Base-by-base conservation (phyloP, 1,140 invertebrate species). In the Trigoniulus corallinus region DNA sequence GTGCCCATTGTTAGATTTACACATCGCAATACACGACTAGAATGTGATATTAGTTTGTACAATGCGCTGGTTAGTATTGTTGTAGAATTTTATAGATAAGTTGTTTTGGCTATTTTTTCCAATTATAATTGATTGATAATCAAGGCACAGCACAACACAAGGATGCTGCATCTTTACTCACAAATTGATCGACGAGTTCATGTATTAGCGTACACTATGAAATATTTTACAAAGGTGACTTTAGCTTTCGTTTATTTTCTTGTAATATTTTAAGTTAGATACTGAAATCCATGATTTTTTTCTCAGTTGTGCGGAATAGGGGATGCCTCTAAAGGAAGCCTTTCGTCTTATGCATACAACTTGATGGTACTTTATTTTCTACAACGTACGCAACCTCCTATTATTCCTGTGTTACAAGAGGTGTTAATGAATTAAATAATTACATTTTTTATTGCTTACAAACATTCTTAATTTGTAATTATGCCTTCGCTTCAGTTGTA, bases 1-100 rank as follows among this genome's bases (percentile, higher is more conserved):
- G 76, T 79, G n/a, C 77, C 77, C 10, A 79, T 79, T 51, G 67
- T 79, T 2, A 78, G 78, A 60, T 76, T 77, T 60, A 61, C 57
- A 48, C 69, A 75, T 53, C 51, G 57, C 18, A 51, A 58, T n/a
- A 60, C 62, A 25, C 58, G 61, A 24, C 53, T 77, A 23, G 75
- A 78, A 55, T 72, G 72, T 21, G 77, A 79, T 60, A 76, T 79
- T 48, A 76, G 74, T 61, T 57, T 78, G 10, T 77, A 77, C 56
- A 79, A 79, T 61, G 68, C 64, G 12, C 59, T 79, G 51, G 69
- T n/a, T n/a, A n/a, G n/a, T n/a, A n/a, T n/a, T n/a, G n/a, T n/a
- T n/a, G n/a, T 69, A 51, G 50, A 4, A 25, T 27, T 47, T 50
- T 1, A 4, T 13, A 50, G 29, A n/a, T 49, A 2, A n/a, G n/a